Percentiles rank a stretch among this genome's conserved stretches.
These are phyloP conservation scores for Lycaon pictus DNA, from an alignment of 2,113 vertebrate species.

Conservation along the genomic window DNA sequence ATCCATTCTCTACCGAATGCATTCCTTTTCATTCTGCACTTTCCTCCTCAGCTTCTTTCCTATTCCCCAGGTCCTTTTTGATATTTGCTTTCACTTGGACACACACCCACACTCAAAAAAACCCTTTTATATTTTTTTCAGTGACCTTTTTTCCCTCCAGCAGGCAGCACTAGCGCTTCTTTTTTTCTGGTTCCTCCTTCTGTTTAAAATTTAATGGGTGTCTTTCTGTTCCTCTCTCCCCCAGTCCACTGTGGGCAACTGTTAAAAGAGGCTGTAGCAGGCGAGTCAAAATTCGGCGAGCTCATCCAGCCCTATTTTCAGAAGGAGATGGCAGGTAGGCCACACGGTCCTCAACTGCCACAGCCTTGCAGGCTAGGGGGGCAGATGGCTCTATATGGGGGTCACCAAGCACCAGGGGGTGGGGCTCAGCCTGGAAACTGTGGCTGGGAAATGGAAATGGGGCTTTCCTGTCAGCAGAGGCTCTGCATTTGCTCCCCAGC, in stretches of 20 bases:
- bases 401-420: background rate
- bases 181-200: slow-evolving; percentile 66
- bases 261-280: slow-evolving; percentile 91
- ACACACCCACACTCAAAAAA: background rate
- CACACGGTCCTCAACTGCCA: fast-evolving
- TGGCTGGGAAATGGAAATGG: fast-evolving
- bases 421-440: background rate
- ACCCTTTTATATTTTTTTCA: slow-evolving; percentile 78
- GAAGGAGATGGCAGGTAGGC: slow-evolving; percentile 88
- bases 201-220: slow-evolving; percentile 86
- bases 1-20: slow-evolving; percentile 69
- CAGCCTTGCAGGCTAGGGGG: background rate
- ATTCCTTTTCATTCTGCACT: slow-evolving; percentile 69
- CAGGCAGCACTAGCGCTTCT: slow-evolving; percentile 59
- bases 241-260: slow-evolving; percentile 93
- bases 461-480: background rate
- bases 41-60: background rate
- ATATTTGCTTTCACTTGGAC: slow-evolving; percentile 65
- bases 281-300: slow-evolving; percentile 87
- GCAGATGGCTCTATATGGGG: fast-evolving
- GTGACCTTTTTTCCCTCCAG: slow-evolving; percentile 68
- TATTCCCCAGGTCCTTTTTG: slow-evolving; percentile 43
- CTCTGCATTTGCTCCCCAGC: no score
- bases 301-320: slow-evolving; percentile 90
- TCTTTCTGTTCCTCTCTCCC: slow-evolving; percentile 81